Conservation (phyloP, 2,888 invertebrate species). For the Drosophila cracens region DNA sequence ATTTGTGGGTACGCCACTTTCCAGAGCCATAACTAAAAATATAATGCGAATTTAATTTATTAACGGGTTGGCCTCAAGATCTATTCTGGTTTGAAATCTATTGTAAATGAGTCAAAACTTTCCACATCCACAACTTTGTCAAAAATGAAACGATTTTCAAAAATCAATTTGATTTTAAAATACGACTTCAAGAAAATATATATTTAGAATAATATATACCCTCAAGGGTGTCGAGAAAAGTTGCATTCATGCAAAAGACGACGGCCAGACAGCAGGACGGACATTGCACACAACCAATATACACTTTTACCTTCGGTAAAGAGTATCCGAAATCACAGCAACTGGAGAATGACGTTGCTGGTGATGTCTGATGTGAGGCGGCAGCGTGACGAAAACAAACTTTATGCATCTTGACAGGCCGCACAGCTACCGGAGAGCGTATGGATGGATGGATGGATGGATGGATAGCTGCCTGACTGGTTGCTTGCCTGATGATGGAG, state of each 20-base stretch:
- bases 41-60: not conserved
- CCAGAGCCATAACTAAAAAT: not conserved
- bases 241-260: not conserved
- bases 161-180: not conserved
- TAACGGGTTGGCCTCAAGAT: too few relatives aligned
- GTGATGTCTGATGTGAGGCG: conserved; percentile 49
- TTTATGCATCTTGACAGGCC: conserved; percentile 70
- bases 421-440: conserved; percentile 45
- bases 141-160: not conserved
- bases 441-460: conserved; percentile 32
- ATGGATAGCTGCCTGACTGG: conserved; percentile 17
- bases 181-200: not conserved
- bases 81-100: not conserved
- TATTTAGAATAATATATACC: not conserved
- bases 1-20: not conserved
- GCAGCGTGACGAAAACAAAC: conserved; percentile 70
- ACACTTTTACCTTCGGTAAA: not conserved
- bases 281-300: not conserved
- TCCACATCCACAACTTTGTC: not conserved
- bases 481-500: conserved; percentile 14
- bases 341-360: conserved; percentile 24
- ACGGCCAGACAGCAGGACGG: not conserved
- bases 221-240: not conserved
- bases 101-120: not conserved
- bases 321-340: not conserved